Conservation (phyloP, 2,888 invertebrate genomes). For the Temnothorax ravouxi region DNA sequence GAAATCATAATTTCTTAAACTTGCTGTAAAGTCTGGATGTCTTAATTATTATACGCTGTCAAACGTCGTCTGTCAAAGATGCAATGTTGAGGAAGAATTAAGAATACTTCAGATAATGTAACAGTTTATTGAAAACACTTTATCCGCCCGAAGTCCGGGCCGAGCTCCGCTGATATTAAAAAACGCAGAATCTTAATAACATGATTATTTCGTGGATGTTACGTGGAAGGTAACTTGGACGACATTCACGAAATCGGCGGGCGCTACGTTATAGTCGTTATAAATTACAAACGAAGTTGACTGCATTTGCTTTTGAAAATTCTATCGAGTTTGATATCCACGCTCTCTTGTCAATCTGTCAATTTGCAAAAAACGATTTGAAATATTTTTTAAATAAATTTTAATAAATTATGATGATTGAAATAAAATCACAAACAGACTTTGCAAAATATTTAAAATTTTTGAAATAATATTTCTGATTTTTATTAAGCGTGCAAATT, state of each 20-base stretch:
- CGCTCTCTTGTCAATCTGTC: not conserved
- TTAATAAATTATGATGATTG: not conserved
- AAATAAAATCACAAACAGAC: not conserved
- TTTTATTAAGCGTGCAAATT: not conserved
- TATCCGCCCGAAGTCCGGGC: slow-evolving; percentile 80
- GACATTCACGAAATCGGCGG: slow-evolving; percentile 80
- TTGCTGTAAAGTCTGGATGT: not conserved
- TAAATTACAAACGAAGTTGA: slow-evolving; percentile 14
- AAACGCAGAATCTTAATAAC: slow-evolving; percentile 85
- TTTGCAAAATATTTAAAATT: slow-evolving; percentile 10
- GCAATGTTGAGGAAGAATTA: slow-evolving; percentile 28
- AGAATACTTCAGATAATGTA: slow-evolving; percentile 83
- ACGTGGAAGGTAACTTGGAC: slow-evolving; percentile 80
- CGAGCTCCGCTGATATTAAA: slow-evolving; percentile 85
- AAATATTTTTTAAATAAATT: not conserved
- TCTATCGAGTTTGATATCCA: not conserved
- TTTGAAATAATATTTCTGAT: not conserved
- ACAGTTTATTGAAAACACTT: slow-evolving; percentile 86
- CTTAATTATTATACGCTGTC: not conserved
- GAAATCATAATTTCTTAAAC: slow-evolving; percentile 7
- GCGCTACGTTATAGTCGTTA: slow-evolving; percentile 41
- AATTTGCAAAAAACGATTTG: not conserved
- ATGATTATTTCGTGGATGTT: slow-evolving; percentile 85
- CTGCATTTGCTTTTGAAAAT: not conserved
- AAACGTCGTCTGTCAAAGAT: not conserved